These are phyloP conservation scores for Drosophila paramelanica DNA, from an alignment of 2,888 invertebrate genomes.

Conservation along the genomic window DNA sequence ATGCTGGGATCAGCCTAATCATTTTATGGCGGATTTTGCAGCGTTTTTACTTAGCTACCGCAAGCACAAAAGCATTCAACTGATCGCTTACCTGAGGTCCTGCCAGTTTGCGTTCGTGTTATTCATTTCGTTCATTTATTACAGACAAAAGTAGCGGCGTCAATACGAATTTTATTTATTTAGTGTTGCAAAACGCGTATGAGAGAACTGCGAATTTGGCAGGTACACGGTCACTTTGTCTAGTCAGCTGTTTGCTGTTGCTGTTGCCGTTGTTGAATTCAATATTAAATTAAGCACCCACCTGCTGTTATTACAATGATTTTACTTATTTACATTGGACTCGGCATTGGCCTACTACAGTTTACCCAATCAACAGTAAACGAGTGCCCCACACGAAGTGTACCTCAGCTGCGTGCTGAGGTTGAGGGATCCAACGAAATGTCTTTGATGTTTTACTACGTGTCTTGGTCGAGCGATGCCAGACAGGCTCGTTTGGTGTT, in stretches of 20 bases:
- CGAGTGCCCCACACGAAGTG: slow-evolving; percentile 74
- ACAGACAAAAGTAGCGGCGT: slow-evolving; percentile 19
- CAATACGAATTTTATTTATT: not conserved
- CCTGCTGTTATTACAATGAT: slow-evolving; percentile 34
- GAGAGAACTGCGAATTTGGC: not conserved
- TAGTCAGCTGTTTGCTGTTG: slow-evolving; percentile 43
- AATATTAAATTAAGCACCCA: slow-evolving; percentile 48
- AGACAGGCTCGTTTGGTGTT: slow-evolving; percentile 88
- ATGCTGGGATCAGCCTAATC: too few relatives aligned
- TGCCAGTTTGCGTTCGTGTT: slow-evolving; percentile 28
- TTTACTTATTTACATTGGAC: slow-evolving; percentile 26
- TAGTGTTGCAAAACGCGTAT: slow-evolving; percentile 38
- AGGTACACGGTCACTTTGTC: slow-evolving; percentile 32
- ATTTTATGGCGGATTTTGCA: not conserved
- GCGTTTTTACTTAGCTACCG: too few relatives aligned
- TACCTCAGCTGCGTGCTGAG: slow-evolving; percentile 73
- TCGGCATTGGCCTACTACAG: slow-evolving; percentile 40
- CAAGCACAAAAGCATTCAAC: not conserved
- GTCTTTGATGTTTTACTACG: slow-evolving; percentile 96
- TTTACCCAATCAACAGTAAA: slow-evolving; percentile 21
- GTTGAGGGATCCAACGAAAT: slow-evolving; percentile 87
- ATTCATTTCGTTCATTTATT: slow-evolving; percentile 23
- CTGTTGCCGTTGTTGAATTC: slow-evolving; percentile 35
- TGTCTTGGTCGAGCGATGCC: slow-evolving; percentile 97
- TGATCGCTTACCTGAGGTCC: slow-evolving; percentile 30